phyloP scores from a whole-genome alignment of 1,140 invertebrate genomes.

The Babylonia areolata region DNA sequence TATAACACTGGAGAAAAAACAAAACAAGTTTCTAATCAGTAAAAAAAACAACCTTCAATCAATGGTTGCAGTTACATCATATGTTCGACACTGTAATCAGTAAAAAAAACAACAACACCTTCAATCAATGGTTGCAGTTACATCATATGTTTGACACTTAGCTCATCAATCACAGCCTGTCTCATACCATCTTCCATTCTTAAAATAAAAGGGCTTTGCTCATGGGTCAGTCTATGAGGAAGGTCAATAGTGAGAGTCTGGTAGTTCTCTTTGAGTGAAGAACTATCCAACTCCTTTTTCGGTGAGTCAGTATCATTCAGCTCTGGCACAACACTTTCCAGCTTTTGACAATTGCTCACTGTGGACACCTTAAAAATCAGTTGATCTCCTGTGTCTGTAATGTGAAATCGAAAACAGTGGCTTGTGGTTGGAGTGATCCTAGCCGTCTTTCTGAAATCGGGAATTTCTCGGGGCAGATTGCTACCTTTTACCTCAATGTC shows the following conservation, averaged over 20 bases:
- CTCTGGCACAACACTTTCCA: conserved; percentile 60
- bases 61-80: neutral
- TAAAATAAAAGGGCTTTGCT: conserved; percentile 66
- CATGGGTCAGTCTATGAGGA: conserved; percentile 46
- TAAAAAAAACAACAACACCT: neutral
- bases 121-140: neutral
- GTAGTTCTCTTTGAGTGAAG: neutral
- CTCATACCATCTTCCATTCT: conserved; percentile 68
- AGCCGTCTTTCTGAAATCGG: conserved; percentile 48
- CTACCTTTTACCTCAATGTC: conserved; percentile 61
- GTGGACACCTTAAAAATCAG: conserved; percentile 60
- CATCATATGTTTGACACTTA: conserved; percentile 60
- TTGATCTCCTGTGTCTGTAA: conserved; percentile 57
- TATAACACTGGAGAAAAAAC: too few relatives aligned
- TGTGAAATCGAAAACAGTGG: conserved; percentile 66
- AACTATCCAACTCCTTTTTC: conserved; percentile 6
- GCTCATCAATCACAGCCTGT: conserved; percentile 68
- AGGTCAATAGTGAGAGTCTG: conserved; percentile 51
- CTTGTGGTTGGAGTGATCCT: conserved; percentile 62
- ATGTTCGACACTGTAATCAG: conserved; percentile 64
- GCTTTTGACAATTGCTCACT: conserved; percentile 63
- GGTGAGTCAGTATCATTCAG: conserved; percentile 32
- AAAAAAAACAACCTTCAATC: neutral
- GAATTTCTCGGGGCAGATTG: conserved; percentile 48
- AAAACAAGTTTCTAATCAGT: too few relatives aligned